Evolutionary conservation across 2,113 vertebrate species (phyloP).

Genomic region (Kryptolebias marmoratus): DNA sequence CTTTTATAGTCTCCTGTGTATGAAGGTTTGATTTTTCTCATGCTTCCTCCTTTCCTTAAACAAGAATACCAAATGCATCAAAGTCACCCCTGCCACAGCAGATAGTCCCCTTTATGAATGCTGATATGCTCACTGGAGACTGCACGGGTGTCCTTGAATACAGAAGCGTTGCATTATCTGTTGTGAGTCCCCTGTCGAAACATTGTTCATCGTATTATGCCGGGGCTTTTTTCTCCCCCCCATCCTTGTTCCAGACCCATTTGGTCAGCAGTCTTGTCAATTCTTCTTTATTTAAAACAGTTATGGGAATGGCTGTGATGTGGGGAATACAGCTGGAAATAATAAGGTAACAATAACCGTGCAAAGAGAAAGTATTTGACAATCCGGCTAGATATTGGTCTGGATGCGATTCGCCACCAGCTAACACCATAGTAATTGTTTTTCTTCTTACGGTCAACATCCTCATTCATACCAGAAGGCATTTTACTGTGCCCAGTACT

Average conservation of each 20-base stretch:
- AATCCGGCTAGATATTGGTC: conserved; percentile 22
- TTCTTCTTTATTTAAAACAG: conserved; percentile 29
- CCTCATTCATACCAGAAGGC: conserved; percentile 3
- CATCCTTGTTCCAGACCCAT: conserved; percentile 17
- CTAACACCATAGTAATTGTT: conserved; percentile 4
- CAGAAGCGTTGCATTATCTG: conserved; percentile 60
- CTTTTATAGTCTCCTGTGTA: conserved; percentile 49
- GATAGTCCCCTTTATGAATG: conserved; percentile 63
- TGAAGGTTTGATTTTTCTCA: conserved; percentile 60
- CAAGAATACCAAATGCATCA: conserved; percentile 71
- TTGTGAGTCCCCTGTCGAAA: conserved; percentile 52
- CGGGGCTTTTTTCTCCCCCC: background rate
- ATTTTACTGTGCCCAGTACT: conserved; percentile 16
- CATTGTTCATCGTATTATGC: conserved; percentile 21
- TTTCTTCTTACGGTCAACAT: conserved; percentile 12
- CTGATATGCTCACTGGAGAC: conserved; percentile 63
- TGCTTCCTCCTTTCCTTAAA: conserved; percentile 63
- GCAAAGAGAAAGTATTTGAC: conserved; percentile 7
- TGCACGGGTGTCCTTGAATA: conserved; percentile 69
- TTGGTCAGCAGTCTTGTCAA: conserved; percentile 39
- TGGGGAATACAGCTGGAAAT: conserved; percentile 18
- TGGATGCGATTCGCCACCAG: background rate
- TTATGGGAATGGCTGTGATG: conserved; percentile 13
- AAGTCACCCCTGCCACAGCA: conserved; percentile 70
- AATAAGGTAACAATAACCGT: conserved; percentile 6